Evolutionary conservation across 2,797 vertebrate genomes (phyloP).

Genomic region (Discoglossus pictus): DNA sequence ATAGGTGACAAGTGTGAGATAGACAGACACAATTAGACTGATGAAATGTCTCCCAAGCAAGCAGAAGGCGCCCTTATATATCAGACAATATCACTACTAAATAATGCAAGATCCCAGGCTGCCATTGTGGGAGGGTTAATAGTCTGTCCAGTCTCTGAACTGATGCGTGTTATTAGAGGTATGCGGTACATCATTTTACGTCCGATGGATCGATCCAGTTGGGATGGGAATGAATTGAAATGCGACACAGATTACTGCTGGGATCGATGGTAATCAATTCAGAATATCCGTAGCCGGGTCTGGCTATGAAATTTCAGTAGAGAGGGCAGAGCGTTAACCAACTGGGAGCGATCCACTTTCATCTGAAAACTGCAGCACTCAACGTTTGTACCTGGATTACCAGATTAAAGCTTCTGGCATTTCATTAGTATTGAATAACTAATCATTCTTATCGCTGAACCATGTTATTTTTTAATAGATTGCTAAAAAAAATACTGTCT

Average conservation of each 20-base stretch:
- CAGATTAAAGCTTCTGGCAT: not conserved
- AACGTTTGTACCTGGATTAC: not conserved
- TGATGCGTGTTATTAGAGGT: not conserved
- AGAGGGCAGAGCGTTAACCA: not conserved
- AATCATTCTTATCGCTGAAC: not conserved
- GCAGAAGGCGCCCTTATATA: slow-evolving; percentile 7
- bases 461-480: too few relatives aligned
- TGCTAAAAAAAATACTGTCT: not conserved
- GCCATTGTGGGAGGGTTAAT: slow-evolving; percentile 1
- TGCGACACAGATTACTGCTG: slow-evolving; percentile 6
- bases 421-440: not conserved
- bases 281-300: not conserved
- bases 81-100: not conserved
- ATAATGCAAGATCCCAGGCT: not conserved
- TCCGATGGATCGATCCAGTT: slow-evolving; percentile 17
- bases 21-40: slow-evolving; percentile 24
- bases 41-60: not conserved
- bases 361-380: not conserved
- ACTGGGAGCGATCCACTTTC: slow-evolving; percentile 4
- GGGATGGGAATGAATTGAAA: slow-evolving; percentile 13
- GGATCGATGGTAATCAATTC: slow-evolving; percentile 39
- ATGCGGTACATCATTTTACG: not conserved
- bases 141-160: not conserved
- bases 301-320: slow-evolving; percentile 14
- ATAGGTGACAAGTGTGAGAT: slow-evolving; percentile 20